A percentile compares a stretch with the other conserved stretches of the same genome.
These are phyloP conservation scores for Ceratina japonica DNA, from an alignment of 1,140 invertebrate genomes.

Conservation along the genomic window DNA sequence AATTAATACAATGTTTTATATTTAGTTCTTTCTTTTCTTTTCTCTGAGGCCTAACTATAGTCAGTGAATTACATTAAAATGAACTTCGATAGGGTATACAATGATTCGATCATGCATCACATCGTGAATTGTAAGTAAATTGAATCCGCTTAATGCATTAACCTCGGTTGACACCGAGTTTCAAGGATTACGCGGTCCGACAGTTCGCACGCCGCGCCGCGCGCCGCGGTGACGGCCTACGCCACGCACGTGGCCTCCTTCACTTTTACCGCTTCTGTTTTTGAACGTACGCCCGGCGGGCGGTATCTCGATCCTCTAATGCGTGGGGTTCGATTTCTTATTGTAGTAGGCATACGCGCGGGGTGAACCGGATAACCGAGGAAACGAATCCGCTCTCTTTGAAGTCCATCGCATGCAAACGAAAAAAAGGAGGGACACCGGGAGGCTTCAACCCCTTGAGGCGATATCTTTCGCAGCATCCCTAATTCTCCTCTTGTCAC, in stretches of 20 bases:
- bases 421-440: not conserved
- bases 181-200: constrained; percentile 70
- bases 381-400: constrained; percentile 32
- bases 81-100: not conserved
- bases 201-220: constrained; percentile 73
- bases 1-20: too few relatives aligned
- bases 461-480: not conserved
- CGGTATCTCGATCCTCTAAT: constrained; percentile 67
- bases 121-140: not conserved
- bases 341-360: constrained; percentile 24
- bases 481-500: not conserved
- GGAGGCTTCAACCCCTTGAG: not conserved
- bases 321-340: constrained; percentile 70
- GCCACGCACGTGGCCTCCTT: constrained; percentile 70
- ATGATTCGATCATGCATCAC: not conserved
- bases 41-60: too few relatives aligned
- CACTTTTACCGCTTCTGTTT: constrained; percentile 70
- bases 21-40: too few relatives aligned
- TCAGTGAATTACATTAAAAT: too few relatives aligned
- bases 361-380: not conserved
- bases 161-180: constrained; percentile 63
- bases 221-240: constrained; percentile 56
- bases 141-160: constrained; percentile 65
- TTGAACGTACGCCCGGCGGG: constrained; percentile 69
- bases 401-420: constrained; percentile 35